Percentiles rank a stretch among this genome's conserved stretches.
Evolutionary conservation across 2,113 vertebrate genomes (phyloP).

Genomic region (Syngnathus scovelli): DNA sequence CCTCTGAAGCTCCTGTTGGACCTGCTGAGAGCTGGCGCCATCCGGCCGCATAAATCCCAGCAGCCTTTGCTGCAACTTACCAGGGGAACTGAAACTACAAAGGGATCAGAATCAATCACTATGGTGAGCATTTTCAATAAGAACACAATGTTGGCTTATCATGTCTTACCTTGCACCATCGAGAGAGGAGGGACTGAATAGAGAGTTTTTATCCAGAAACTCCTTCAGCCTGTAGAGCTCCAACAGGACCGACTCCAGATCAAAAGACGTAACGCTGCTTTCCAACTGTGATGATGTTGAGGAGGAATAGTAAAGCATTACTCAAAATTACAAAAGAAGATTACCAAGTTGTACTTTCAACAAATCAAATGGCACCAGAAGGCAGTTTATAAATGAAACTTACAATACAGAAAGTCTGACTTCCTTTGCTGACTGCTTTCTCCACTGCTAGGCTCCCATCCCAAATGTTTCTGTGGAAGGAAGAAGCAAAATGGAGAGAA

Average conservation of each 20-base stretch:
- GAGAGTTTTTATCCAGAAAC: conserved; percentile 92
- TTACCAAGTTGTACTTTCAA: neutral
- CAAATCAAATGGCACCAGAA: neutral
- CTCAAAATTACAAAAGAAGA: too few species aligned
- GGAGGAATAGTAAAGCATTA: neutral
- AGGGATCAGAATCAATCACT: conserved; percentile 2
- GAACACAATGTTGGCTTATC: neutral
- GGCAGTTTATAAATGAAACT: conserved; percentile 44
- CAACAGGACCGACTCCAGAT: conserved; percentile 80
- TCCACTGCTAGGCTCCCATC: conserved; percentile 92
- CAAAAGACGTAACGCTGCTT: conserved; percentile 78
- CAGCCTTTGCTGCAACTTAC: conserved; percentile 86
- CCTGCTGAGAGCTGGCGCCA: conserved; percentile 85
- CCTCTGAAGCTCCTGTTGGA: conserved; percentile 93
- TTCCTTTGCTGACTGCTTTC: conserved; percentile 80
- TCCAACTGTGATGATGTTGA: conserved; percentile 74
- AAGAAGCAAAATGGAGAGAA: neutral
- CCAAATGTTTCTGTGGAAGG: conserved; percentile 85
- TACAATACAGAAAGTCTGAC: conserved; percentile 80
- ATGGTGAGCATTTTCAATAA: too few species aligned
- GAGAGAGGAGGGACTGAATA: conserved; percentile 84
- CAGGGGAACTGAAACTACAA: conserved; percentile 77
- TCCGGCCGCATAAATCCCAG: conserved; percentile 88
- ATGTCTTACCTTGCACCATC: conserved; percentile 79
- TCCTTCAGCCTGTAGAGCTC: conserved; percentile 85